Evolutionary conservation across 1,140 invertebrate genomes (phyloP).

Genomic region (Drosophila subobscura): DNA sequence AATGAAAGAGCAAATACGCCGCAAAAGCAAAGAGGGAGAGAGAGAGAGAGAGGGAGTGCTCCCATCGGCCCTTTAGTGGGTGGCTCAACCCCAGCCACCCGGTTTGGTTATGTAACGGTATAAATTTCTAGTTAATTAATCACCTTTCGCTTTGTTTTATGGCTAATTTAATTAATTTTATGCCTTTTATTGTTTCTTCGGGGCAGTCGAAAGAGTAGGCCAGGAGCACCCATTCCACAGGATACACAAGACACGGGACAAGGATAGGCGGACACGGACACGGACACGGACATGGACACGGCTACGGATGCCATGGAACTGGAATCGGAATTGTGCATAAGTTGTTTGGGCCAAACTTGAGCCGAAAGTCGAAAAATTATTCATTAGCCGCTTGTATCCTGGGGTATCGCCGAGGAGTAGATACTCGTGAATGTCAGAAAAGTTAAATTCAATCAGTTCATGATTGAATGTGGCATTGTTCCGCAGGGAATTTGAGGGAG

Average conservation of each 20-base stretch:
- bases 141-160: conserved; percentile 73
- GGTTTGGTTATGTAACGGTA: conserved; percentile 54
- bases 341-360: conserved; percentile 1
- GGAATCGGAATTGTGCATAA: conserved; percentile 32
- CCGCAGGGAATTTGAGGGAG: too few species aligned
- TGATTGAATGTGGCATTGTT: too few species aligned
- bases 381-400: conserved; percentile 20
- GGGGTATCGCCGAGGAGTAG: too few species aligned
- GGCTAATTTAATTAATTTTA: conserved; percentile 75
- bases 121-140: conserved; percentile 75
- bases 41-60: neutral
- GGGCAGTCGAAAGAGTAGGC: neutral
- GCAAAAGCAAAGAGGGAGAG: conserved; percentile 30
- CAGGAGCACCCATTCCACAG: neutral
- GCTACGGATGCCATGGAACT: conserved; percentile 21
- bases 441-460: too few species aligned
- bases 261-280: conserved; percentile 10
- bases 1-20: conserved; percentile 63
- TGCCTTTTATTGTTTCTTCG: conserved; percentile 62
- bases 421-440: too few species aligned
- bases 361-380: conserved; percentile 29
- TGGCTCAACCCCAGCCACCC: neutral
- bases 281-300: conserved; percentile 13
- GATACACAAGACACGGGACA: neutral
- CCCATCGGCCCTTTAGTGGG: neutral